Percentiles rank a stretch among this genome's conserved stretches.
These are phyloP conservation scores for Ailurus styani DNA, from an alignment of 2,113 vertebrate genomes.

Conservation along the genomic window DNA sequence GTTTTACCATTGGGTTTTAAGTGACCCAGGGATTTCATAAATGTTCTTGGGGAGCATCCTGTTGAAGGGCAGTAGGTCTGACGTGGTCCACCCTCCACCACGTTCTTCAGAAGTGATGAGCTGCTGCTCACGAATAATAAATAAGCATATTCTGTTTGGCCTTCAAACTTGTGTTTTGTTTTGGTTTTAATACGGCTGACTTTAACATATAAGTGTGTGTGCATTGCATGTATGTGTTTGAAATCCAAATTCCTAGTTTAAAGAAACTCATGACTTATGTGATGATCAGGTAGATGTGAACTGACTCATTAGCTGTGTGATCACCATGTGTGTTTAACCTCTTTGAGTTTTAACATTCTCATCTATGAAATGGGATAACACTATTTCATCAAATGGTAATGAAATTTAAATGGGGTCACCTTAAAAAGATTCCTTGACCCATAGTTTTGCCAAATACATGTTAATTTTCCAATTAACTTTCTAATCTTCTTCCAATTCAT, in stretches of 20 bases:
- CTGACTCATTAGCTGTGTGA: background rate
- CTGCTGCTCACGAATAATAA: too few relatives aligned
- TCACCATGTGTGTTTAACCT: background rate
- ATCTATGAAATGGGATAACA: background rate
- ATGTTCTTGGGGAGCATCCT: background rate
- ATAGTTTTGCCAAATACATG: background rate
- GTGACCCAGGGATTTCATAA: background rate
- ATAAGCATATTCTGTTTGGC: accelerated
- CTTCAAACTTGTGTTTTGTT: background rate
- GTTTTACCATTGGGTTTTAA: background rate
- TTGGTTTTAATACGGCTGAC: background rate
- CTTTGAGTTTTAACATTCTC: background rate
- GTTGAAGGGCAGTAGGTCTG: background rate
- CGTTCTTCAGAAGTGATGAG: background rate
- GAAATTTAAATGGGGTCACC: background rate
- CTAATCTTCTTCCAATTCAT: background rate
- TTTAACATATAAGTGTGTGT: background rate
- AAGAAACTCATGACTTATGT: background rate
- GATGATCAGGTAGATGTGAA: background rate
- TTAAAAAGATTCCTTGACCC: background rate
- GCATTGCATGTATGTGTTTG: background rate
- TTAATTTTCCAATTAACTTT: too few relatives aligned
- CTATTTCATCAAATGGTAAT: background rate
- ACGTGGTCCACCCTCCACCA: accelerated
- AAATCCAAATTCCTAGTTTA: background rate